Base-by-base conservation (phyloP, 2,888 invertebrate genomes). In the Dasypolia templi region DNA sequence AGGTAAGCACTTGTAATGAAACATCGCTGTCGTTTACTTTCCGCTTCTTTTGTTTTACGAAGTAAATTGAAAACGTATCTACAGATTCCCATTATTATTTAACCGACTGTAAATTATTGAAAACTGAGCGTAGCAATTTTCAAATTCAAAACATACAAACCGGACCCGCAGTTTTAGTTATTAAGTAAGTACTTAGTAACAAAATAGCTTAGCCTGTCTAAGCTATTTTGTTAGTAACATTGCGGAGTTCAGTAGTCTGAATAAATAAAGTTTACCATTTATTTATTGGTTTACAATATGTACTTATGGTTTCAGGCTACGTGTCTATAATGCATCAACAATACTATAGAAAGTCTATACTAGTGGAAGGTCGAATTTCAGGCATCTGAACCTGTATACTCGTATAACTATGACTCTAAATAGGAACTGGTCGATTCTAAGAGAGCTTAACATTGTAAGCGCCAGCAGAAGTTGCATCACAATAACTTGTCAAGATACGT, bases 401-500 rank as follows among this genome's bases (percentile, higher is more conserved):
- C n/a, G n/a, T 19, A 11, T n/a, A 22, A 17, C 26, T 3, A 39
- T 42, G 51, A 9, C 11, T 46, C 3, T 5, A 26, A 46, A 29
- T 55, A 75, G 42, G n/a, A 55, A 58, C 39, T 26, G 2, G 6
- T 49, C 19, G 7, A 22, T 29, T 26, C 7, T 61, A 49, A 58
- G n/a, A 46, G 35, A 51, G 44, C 19, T 35, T 51, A 17, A 74
- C 84, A 63, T 69, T 83, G 79, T 79, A 62, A 32, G 32, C 11
- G 3, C 12, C 35, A 51, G 42, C 14, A 26, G 1, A 19, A 39
- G 80, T 81, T 81, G 44, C 68, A 5, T 80, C 81, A 84, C 68
- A 69, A 59, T 69, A 53, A 56, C 58, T 2, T 55, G 80, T 29
- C 53, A 35, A 12, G 2, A 51, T 44, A 59, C 32, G 53, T 51